A percentile compares a stretch with the other conserved stretches of the same genome.
Conservation (phyloP, 2,113 vertebrate genomes). For the Tauraco erythrolophus region DNA sequence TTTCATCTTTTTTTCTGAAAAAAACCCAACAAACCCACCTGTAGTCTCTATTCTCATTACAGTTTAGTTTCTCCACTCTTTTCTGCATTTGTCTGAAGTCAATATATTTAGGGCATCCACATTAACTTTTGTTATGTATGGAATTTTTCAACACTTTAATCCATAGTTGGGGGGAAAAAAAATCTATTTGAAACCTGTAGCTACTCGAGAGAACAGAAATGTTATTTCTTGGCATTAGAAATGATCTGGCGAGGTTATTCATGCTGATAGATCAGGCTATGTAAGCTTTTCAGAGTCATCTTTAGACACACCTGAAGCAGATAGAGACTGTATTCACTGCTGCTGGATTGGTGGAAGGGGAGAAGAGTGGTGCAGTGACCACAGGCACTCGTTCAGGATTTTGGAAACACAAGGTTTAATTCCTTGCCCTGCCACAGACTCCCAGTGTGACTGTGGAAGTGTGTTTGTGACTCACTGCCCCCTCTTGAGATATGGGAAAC, state of each 20-base stretch:
- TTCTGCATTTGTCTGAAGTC: background rate
- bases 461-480: background rate
- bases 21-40: no score
- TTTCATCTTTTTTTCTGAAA: background rate
- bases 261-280: background rate
- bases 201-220: background rate
- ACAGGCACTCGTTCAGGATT: background rate
- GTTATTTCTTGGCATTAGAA: background rate
- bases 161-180: background rate
- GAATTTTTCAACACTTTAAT: background rate
- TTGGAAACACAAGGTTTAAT: background rate
- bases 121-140: background rate
- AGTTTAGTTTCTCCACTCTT: background rate
- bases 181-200: background rate
- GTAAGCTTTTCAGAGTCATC: background rate
- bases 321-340: background rate
- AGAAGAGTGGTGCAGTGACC: background rate
- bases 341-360: background rate
- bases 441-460: rapidly evolving
- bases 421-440: background rate
- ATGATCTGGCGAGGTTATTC: background rate
- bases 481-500: rapidly evolving
- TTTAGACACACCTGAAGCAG: background rate
- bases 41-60: background rate
- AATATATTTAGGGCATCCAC: background rate